Percentiles rank a stretch among this genome's conserved stretches.
Conservation (phyloP, 2,888 invertebrate species). For the Lasioglossum calceatum region DNA sequence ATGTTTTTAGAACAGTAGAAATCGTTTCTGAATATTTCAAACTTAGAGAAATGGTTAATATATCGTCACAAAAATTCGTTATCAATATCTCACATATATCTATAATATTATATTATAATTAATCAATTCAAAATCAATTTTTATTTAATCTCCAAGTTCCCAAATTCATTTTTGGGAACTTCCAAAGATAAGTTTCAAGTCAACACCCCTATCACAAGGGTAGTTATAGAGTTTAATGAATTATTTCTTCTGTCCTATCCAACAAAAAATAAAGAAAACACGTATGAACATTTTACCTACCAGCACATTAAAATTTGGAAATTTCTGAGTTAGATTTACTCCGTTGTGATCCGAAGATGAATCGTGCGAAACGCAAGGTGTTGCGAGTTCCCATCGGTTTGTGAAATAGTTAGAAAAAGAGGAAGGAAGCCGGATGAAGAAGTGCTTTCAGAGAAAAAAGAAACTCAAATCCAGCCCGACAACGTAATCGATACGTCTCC, state of each 20-base stretch:
- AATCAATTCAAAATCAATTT: not conserved
- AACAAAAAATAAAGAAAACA: too few relatives aligned
- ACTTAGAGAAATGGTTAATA: too few relatives aligned
- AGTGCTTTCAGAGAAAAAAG: conserved; percentile 52
- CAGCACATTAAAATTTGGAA: not conserved
- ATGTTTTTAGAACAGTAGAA: not conserved
- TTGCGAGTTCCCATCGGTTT: conserved; percentile 45
- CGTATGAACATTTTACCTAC: too few relatives aligned
- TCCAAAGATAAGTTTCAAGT: too few relatives aligned
- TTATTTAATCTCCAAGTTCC: too few relatives aligned
- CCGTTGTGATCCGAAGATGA: conserved; percentile 8
- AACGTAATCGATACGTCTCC: conserved; percentile 71
- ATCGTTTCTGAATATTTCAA: not conserved
- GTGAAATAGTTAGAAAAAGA: conserved; percentile 27
- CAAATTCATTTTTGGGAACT: too few relatives aligned
- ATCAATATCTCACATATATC: too few relatives aligned
- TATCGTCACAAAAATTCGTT: too few relatives aligned
- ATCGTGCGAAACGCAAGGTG: conserved; percentile 37
- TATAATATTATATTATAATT: too few relatives aligned
- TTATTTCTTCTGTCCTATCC: too few relatives aligned
- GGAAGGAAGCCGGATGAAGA: conserved; percentile 18
- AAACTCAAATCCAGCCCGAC: conserved; percentile 60
- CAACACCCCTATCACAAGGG: too few relatives aligned
- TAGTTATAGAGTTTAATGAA: too few relatives aligned
- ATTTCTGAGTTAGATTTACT: not conserved